Conservation (phyloP, 2,888 invertebrate genomes). For the Drosophila prostipennis region DNA sequence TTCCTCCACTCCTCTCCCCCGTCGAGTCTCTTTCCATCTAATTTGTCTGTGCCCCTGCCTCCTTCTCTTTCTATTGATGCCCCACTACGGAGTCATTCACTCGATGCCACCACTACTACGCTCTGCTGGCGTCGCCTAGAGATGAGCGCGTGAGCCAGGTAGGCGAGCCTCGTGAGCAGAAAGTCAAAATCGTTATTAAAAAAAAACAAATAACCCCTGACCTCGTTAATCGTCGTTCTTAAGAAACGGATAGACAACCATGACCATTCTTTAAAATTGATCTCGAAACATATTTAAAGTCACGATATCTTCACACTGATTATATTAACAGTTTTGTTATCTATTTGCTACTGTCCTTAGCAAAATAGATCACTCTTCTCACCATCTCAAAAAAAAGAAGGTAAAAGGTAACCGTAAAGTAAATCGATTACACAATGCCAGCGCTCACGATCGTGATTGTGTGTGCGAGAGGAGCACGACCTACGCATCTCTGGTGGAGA, state of each 20-base stretch:
- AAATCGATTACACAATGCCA: conserved; percentile 22
- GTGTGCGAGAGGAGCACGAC: conserved; percentile 7
- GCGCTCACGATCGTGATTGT: conserved; percentile 17
- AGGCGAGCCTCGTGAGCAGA: conserved; percentile 1
- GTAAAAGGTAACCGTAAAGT: conserved; percentile 4
- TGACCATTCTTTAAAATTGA: too few relatives aligned
- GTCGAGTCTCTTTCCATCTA: not conserved
- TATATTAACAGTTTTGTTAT: not conserved
- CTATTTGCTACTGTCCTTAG: too few relatives aligned
- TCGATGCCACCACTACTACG: conserved; percentile 43
- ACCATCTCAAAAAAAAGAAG: not conserved
- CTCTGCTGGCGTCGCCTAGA: conserved; percentile 47
- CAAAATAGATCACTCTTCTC: not conserved
- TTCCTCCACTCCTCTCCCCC: conserved; percentile 1
- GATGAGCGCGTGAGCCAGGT: conserved; percentile 52
- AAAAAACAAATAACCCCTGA: too few relatives aligned
- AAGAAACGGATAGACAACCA: not conserved
- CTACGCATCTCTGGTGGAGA: conserved; percentile 18
- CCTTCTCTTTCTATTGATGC: conserved; percentile 28
- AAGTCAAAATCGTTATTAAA: not conserved
- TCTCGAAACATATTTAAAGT: too few relatives aligned
- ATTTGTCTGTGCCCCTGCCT: conserved; percentile 2
- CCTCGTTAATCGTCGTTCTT: not conserved
- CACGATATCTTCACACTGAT: not conserved
- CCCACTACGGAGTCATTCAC: conserved; percentile 54